These are phyloP conservation scores for Chironomus striatipennis DNA, from an alignment of 1,140 invertebrate genomes.

Conservation along the genomic window DNA sequence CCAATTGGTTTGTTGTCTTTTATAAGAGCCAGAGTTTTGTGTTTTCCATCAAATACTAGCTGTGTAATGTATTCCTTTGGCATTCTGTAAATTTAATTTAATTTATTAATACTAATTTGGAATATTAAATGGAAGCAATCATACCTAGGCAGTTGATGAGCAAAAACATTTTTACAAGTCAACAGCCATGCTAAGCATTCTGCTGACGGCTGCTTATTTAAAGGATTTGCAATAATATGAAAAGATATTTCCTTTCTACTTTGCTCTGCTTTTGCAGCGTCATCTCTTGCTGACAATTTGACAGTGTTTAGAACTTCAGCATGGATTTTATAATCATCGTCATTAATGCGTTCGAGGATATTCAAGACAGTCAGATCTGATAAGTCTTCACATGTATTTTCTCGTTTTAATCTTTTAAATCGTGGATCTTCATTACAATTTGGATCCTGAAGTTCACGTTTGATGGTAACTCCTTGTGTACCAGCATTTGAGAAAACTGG, in stretches of 20 bases:
- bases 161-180: conserved; percentile 91
- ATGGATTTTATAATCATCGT: conserved; percentile 34
- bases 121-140: too few species aligned
- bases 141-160: conserved; percentile 74
- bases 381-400: conserved; percentile 32
- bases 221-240: conserved; percentile 87
- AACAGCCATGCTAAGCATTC: conserved; percentile 84
- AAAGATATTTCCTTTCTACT: conserved; percentile 83
- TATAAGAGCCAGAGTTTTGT: conserved; percentile 85
- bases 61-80: conserved; percentile 96
- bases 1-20: conserved; percentile 92
- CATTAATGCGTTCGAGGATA: conserved; percentile 36
- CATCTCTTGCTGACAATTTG: conserved; percentile 71
- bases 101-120: too few species aligned
- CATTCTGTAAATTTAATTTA: conserved; percentile 53
- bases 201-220: conserved; percentile 75
- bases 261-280: conserved; percentile 85
- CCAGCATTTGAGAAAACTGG: conserved; percentile 30
- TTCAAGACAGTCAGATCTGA: conserved; percentile 34
- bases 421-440: conserved; percentile 32
- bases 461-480: background rate
- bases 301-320: conserved; percentile 53
- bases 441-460: conserved; percentile 33
- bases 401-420: conserved; percentile 36
- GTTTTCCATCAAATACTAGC: conserved; percentile 95